These are phyloP conservation scores for Eupeodes latifasciatus DNA, from an alignment of 2,888 invertebrate species.

Conservation along the genomic window DNA sequence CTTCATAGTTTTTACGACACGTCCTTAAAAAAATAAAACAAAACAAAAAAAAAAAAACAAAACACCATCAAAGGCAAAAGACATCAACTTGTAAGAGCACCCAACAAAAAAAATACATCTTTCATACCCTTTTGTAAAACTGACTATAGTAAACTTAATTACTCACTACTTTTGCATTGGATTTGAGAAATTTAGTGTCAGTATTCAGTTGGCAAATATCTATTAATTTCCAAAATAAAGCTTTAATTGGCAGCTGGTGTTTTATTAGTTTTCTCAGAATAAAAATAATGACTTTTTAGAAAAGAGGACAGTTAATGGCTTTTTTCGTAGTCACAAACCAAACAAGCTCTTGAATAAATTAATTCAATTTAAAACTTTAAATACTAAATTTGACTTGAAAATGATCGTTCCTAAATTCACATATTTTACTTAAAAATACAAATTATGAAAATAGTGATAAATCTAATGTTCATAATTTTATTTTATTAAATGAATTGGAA, in stretches of 20 bases:
- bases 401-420: too few species aligned
- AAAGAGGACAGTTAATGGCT: neutral
- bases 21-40: neutral
- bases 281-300: neutral
- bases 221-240: conserved; percentile 12
- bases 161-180: neutral
- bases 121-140: conserved; percentile 7
- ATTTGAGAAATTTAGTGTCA: conserved; percentile 47
- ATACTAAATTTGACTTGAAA: neutral
- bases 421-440: too few species aligned
- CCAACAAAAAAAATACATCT: conserved; percentile 23
- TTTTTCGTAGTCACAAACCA: neutral
- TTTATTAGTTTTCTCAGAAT: neutral
- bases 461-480: too few species aligned
- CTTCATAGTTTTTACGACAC: conserved; percentile 33
- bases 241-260: conserved; percentile 50
- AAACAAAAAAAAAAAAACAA: neutral
- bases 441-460: too few species aligned
- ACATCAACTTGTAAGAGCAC: neutral
- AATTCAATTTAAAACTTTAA: neutral
- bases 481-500: too few species aligned
- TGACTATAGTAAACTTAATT: conserved; percentile 48
- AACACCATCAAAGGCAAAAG: neutral
- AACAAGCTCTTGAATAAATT: conserved; percentile 16
- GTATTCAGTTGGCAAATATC: conserved; percentile 18